Percentiles rank a stretch among this genome's conserved stretches.
Conservation (phyloP, 2,888 invertebrate genomes). For the Drosophila rubida region DNA sequence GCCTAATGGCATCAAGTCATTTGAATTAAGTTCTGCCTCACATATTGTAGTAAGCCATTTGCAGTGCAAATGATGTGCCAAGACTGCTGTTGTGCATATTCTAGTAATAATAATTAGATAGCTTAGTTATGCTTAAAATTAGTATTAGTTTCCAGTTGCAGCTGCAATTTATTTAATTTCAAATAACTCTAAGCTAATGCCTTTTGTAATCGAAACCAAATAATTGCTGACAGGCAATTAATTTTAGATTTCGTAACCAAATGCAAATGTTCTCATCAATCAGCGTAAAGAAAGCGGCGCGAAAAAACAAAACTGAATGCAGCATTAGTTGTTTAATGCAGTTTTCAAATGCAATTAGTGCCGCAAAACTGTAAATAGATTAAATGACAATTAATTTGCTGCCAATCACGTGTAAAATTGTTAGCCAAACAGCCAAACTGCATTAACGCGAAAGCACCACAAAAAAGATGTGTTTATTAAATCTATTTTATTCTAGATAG, state of each 20-base stretch:
- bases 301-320: conserved; percentile 3
- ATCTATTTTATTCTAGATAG: neutral
- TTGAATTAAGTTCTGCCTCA: neutral
- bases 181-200: neutral
- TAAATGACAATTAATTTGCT: conserved; percentile 76
- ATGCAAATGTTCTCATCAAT: conserved; percentile 54
- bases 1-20: conserved; percentile 11
- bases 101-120: too few relatives aligned
- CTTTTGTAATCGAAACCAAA: neutral
- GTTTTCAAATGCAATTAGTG: conserved; percentile 73
- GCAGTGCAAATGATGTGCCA: neutral
- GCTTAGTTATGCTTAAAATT: neutral
- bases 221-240: neutral
- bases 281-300: conserved; percentile 24
- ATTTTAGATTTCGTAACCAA: conserved; percentile 11
- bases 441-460: conserved; percentile 53
- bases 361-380: conserved; percentile 51
- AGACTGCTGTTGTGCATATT: too few relatives aligned
- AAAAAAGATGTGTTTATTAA: conserved; percentile 6
- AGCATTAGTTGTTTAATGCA: conserved; percentile 61
- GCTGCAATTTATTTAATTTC: neutral
- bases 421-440: conserved; percentile 67
- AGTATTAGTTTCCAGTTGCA: neutral
- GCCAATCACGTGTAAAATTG: conserved; percentile 67
- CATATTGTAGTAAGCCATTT: neutral